phyloP scores from a whole-genome alignment of 2,113 vertebrate genomes.

The Leptosomus discolor region DNA sequence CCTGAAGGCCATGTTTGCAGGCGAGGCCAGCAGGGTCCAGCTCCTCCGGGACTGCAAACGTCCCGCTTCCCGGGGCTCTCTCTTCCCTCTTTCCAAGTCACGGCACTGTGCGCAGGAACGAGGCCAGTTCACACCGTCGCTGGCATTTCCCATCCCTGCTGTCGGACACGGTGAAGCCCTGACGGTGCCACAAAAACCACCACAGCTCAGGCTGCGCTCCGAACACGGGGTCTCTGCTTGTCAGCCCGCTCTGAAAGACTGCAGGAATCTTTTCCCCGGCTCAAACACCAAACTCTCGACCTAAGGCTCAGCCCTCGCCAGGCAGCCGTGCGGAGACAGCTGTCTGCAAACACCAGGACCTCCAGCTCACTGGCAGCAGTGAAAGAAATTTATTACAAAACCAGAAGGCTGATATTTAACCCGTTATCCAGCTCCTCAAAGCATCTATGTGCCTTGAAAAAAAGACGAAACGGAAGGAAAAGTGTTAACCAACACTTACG shows the following conservation, averaged over 20 bases:
- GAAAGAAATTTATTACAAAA: background rate
- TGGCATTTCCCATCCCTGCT: background rate
- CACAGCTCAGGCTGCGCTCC: accelerated
- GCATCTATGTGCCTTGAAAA: background rate
- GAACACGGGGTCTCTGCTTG: accelerated
- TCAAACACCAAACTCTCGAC: background rate
- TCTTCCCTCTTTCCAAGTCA: background rate
- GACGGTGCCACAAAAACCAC: background rate
- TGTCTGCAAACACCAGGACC: background rate
- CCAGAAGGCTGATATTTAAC: conserved; percentile 37
- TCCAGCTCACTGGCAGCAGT: background rate
- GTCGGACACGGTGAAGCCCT: background rate
- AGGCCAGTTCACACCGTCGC: background rate
- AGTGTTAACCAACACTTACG: accelerated
- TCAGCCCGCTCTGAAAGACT: background rate
- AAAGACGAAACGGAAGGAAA: background rate
- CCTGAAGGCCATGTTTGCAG: background rate
- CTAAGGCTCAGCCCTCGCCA: background rate
- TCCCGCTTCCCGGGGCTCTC: background rate
- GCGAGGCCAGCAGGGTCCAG: background rate
- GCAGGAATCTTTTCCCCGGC: background rate
- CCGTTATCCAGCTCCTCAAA: background rate
- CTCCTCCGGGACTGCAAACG: background rate
- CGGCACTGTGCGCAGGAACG: accelerated
- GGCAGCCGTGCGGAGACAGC: background rate